Evolutionary conservation across 2,113 vertebrate genomes (phyloP), one percentile per base, ranked within the genome.

Genomic region (Litocranius walleri): DNA sequence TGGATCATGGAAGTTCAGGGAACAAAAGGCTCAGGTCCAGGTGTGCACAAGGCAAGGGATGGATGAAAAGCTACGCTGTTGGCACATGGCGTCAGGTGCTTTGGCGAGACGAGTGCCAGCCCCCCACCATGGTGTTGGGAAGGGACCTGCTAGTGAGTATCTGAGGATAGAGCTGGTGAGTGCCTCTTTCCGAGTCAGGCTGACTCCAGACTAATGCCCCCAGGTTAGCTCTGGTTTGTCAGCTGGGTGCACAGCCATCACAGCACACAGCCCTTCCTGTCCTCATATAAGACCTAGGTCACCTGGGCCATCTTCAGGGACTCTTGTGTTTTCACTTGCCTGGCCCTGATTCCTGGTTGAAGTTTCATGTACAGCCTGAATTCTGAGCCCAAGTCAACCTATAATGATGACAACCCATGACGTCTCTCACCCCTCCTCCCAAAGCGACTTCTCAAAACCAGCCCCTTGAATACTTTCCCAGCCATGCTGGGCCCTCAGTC

Each of bases 41-140:
- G 57, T 9, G 48, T 12, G 21, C 83, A 19, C 7, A 1, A n/a
- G 12, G 67, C 14, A 8, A 25, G 78, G 21, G 77, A 6, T n/a
- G 40, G 23, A 2, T 36, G 54, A 80, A 59, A 62, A 81, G 45
- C 25, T 8, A 9, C n/a, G 56, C 36, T 48, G 12, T 10, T 23
- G 33, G 30, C n/a, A 48, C 30, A 3, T 1, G n/a, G 12, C 45
- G 9, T 19, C 5, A 21, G 36, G 2, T 10, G 16, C 7, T 27
- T 29, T 13, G 13, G 17, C 33, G 78, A 89, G 8, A 25, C 3
- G 4, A 16, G 61, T 21, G 45, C 27, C 54, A 56, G 52, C 9
- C 6, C 27, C 29, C 6, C 1, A 13, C 30, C 12, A 7, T 9
- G 7, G 48, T 29, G 11, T 8, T 36, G 54, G 14, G 62, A 43